phyloP scores from a whole-genome alignment of 1,140 invertebrate species.

The roundworm (Caenorhabditis elegans) region WBcel235 BX284605.5:4181001-4181500 shows the following conservation, averaged over 20 bases:
- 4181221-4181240: neutral
- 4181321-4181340: too few species aligned
- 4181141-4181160: neutral
- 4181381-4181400: slow-evolving; percentile 1
- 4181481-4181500: neutral
- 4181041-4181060: neutral
- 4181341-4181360: neutral
- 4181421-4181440: neutral
- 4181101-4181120: neutral
- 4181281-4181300: neutral
- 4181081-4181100: neutral
- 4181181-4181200: neutral
- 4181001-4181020: neutral
- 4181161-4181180: neutral
- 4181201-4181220: neutral
- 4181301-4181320: too few species aligned
- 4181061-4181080: neutral
- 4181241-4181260: neutral
- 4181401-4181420: neutral
- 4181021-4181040: neutral
- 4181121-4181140: neutral
- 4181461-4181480: neutral
- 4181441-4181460: neutral
- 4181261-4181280: neutral
- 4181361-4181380: neutral